Conservation (phyloP, 2,797 vertebrate genomes). For the Erpetoichthys calabaricus region DNA sequence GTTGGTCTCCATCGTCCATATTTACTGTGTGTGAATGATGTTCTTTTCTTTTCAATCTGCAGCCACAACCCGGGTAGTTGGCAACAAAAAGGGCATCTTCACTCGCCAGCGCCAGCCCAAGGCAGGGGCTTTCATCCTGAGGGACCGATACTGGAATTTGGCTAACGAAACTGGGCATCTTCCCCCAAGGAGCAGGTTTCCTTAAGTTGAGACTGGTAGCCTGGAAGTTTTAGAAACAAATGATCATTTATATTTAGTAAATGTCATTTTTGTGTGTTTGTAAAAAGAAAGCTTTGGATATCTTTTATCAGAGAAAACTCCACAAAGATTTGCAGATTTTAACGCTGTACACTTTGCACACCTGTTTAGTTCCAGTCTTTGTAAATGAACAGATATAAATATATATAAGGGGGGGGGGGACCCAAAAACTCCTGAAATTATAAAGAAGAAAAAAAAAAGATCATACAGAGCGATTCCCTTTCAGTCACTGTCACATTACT, state of each 20-base stretch:
- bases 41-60: conserved; percentile 6
- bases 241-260: no score
- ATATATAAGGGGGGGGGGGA: not conserved
- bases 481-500: no score
- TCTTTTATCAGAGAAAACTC: no score
- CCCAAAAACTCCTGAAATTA: not conserved
- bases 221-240: not conserved
- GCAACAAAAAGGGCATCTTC: conserved; percentile 92
- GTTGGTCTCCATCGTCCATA: no score
- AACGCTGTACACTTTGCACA: not conserved
- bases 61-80: conserved; percentile 61
- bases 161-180: conserved; percentile 66
- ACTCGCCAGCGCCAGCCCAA: conserved; percentile 87
- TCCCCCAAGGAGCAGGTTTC: conserved; percentile 38
- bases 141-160: conserved; percentile 82
- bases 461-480: no score
- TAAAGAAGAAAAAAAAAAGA: no score
- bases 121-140: conserved; percentile 68
- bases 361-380: no score
- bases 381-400: no score
- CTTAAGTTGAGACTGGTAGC: conserved; percentile 29
- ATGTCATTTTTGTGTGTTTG: no score
- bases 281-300: no score
- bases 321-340: not conserved
- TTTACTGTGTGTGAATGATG: no score